Conservation (phyloP, 2,797 vertebrate species). For the Luscinia megarhynchos region DNA sequence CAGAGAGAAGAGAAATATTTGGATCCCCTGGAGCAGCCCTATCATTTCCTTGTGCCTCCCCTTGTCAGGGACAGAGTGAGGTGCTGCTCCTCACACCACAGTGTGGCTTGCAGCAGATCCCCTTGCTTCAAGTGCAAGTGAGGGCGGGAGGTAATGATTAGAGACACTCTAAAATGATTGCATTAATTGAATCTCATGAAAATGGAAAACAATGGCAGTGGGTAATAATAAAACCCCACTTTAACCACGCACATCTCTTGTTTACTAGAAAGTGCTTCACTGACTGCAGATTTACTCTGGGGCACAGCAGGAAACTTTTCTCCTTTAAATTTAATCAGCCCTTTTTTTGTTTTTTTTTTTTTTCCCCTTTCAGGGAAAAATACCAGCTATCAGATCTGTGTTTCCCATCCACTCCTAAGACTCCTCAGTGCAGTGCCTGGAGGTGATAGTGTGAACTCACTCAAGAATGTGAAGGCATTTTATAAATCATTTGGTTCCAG, state of each 20-base stretch:
- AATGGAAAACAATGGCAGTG: slow-evolving; percentile 53
- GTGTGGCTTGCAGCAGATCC: not conserved
- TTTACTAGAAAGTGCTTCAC: slow-evolving; percentile 41
- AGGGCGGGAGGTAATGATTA: slow-evolving; percentile 38
- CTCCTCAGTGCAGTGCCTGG: slow-evolving; percentile 57
- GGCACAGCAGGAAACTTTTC: slow-evolving; percentile 59
- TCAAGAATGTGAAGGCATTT: slow-evolving; percentile 71
- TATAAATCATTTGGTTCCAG: slow-evolving; percentile 69
- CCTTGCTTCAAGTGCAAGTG: not conserved
- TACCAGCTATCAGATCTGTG: slow-evolving; percentile 45
- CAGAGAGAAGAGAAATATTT: not conserved
- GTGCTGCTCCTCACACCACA: not conserved
- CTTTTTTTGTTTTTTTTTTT: not conserved
- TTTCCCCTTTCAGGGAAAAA: not conserved
- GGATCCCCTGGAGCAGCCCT: not conserved
- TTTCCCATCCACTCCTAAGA: slow-evolving; percentile 57
- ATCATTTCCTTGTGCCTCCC: not conserved
- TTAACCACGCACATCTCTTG: slow-evolving; percentile 15
- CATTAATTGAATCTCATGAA: slow-evolving; percentile 59
- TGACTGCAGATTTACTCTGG: slow-evolving; percentile 34
- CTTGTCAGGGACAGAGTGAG: not conserved
- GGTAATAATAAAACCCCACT: slow-evolving; percentile 35
- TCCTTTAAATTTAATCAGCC: slow-evolving; percentile 58
- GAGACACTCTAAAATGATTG: slow-evolving; percentile 61
- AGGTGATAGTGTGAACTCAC: slow-evolving; percentile 68